Evolutionary conservation across 2,888 invertebrate species (phyloP), one percentile per base, ranked within the genome.

Genomic region (Lysandra coridon): DNA sequence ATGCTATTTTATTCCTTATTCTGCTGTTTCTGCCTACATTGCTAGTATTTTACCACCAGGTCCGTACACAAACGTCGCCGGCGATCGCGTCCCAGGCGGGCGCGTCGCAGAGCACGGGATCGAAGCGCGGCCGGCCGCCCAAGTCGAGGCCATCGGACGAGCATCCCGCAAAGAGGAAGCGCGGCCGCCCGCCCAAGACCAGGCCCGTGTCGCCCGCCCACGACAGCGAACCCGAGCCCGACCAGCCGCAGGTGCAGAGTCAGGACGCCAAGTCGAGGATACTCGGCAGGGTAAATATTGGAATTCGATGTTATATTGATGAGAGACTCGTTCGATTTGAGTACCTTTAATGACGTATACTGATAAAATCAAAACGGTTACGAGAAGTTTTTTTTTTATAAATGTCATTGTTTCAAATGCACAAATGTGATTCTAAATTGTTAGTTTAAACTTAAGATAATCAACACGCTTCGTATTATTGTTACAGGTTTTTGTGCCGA

Each of bases 41-140:
- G 4, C 57, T 14, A 49, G 10, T 40, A 14, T 78, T 57, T 30
- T 17, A 57, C 49, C 10, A 12, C 33, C 82, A 84, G 84, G 80
- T 80, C 49, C 83, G 84, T 69, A 80, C 80, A 23, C 83, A 83
- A 79, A 81, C 81, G 5, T 84, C 84, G 40, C 83, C 85, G n/a
- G 80, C 81, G 73, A 53, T 83, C 4, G 77, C 82, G 6, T 73
- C 81, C 1, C 79, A 87, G 82, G 92, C 88, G 30, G 87, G 89
- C 78, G 88, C 87, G 53, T 83, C 85, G 0, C 83, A 85, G 84
- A 81, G 84, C 82, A 82, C 82, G 74, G 84, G 82, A 2, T 83
- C 88, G 81, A 95, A 95, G 84, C 95, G 95, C 33, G 95, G 95
- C 0, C 90, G 95, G 77, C 95, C 95, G 7, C 92, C 95, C 2